These are phyloP conservation scores for Chrysomallon squamiferum DNA, from an alignment of 1,140 invertebrate species.

Conservation along the genomic window DNA sequence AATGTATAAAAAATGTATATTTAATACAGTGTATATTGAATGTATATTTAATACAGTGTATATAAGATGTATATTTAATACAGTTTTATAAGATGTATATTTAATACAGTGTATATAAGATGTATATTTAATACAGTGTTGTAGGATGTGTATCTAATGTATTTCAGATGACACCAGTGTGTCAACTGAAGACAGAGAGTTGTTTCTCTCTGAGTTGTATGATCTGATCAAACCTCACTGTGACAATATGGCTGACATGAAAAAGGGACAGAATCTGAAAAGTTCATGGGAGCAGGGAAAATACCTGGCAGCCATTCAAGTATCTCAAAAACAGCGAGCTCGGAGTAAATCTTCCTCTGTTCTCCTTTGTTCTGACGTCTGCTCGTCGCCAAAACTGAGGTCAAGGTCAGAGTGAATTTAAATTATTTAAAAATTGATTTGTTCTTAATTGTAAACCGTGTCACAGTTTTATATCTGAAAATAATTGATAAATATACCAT, in stretches of 20 bases:
- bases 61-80: too few relatives aligned
- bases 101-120: too few relatives aligned
- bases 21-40: too few relatives aligned
- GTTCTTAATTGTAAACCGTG: too few relatives aligned
- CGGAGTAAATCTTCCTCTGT: not conserved
- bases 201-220: conserved; percentile 13
- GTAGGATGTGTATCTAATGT: too few relatives aligned
- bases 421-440: too few relatives aligned
- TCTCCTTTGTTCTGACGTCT: not conserved
- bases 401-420: conserved; percentile 18
- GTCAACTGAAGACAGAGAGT: conserved; percentile 4
- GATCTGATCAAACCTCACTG: conserved; percentile 5
- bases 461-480: too few relatives aligned
- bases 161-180: conserved; percentile 7
- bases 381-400: conserved; percentile 8
- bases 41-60: too few relatives aligned
- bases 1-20: too few relatives aligned
- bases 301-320: conserved; percentile 9
- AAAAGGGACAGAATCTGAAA: not conserved
- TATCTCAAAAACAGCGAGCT: not conserved
- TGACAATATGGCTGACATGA: not conserved
- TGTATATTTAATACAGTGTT: too few relatives aligned
- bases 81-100: too few relatives aligned
- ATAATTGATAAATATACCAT: too few relatives aligned
- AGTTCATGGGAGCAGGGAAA: conserved; percentile 8